A percentile compares a stretch with the other conserved stretches of the same genome.
phyloP scores from a whole-genome alignment of 2,888 invertebrate genomes.

The Melinaea menophilus region DNA sequence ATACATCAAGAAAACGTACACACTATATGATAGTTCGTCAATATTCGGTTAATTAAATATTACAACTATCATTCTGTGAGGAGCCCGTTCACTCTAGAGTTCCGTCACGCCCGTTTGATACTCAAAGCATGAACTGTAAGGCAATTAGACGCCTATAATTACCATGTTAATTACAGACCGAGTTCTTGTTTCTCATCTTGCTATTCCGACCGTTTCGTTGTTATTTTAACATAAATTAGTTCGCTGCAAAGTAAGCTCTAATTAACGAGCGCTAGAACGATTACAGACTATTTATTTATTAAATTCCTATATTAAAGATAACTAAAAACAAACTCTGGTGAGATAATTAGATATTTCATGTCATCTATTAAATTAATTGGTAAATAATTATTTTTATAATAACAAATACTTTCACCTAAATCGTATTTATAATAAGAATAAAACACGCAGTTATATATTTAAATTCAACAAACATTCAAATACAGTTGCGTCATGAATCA shows the following conservation, averaged over 20 bases:
- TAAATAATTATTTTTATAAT: neutral
- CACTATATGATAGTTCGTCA: slow-evolving; percentile 1
- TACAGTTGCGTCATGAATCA: slow-evolving; percentile 1
- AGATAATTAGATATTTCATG: neutral
- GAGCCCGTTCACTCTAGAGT: slow-evolving; percentile 42
- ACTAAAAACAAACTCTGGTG: slow-evolving; percentile 1
- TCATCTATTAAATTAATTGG: neutral
- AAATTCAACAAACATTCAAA: slow-evolving; percentile 3
- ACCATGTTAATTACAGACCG: slow-evolving; percentile 73
- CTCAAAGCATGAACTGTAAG: slow-evolving; percentile 69
- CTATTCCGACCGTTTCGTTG: slow-evolving; percentile 60
- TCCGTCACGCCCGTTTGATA: slow-evolving; percentile 66
- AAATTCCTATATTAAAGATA: slow-evolving; percentile 29
- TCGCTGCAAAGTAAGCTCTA: slow-evolving; percentile 53
- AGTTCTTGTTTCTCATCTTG: slow-evolving; percentile 68
- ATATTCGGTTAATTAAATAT: slow-evolving; percentile 49
- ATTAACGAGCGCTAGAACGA: slow-evolving; percentile 57
- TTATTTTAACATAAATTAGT: slow-evolving; percentile 67
- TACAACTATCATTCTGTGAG: slow-evolving; percentile 52
- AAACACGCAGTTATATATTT: neutral
- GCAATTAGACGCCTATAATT: slow-evolving; percentile 75
- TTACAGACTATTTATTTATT: slow-evolving; percentile 49
- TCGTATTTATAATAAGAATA: neutral
- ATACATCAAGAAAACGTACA: too few relatives aligned
- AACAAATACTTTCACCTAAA: neutral